A percentile compares a stretch with the other conserved stretches of the same genome.
phyloP scores from a whole-genome alignment of 2,113 vertebrate genomes.

The Plestiodon gilberti region DNA sequence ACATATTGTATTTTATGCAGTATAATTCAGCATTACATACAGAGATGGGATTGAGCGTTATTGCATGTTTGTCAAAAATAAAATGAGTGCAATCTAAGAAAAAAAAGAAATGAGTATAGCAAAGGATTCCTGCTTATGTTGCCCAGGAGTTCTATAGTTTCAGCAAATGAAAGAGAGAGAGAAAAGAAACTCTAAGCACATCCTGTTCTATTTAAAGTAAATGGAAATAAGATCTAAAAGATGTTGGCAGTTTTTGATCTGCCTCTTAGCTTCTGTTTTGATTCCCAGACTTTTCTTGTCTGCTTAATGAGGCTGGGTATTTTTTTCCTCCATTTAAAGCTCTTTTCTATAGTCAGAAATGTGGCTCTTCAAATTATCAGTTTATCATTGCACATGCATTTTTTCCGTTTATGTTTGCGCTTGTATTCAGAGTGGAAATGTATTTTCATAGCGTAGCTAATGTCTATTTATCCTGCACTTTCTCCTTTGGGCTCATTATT shows the following conservation, averaged over 20 bases:
- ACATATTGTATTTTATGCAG: background rate
- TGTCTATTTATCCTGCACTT: slow-evolving; percentile 32
- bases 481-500: slow-evolving; percentile 41
- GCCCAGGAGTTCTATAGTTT: background rate
- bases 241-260: slow-evolving; percentile 26
- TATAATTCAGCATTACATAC: background rate
- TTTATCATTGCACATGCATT: slow-evolving; percentile 27
- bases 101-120: background rate
- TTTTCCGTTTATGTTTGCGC: slow-evolving; percentile 13
- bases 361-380: slow-evolving; percentile 29
- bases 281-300: slow-evolving; percentile 10
- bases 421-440: slow-evolving; percentile 17
- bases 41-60: background rate
- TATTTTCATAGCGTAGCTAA: slow-evolving; percentile 31
- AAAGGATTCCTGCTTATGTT: background rate
- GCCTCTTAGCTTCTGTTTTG: slow-evolving; percentile 25
- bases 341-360: slow-evolving; percentile 8
- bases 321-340: background rate
- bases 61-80: background rate
- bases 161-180: background rate
- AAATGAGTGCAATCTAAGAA: background rate
- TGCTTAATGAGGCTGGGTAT: slow-evolving; percentile 19
- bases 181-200: background rate
- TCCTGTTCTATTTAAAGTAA: background rate
- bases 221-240: slow-evolving; percentile 9